Evolutionary conservation across 2,113 vertebrate species (phyloP).

Genomic region (Lampris incognitus): DNA sequence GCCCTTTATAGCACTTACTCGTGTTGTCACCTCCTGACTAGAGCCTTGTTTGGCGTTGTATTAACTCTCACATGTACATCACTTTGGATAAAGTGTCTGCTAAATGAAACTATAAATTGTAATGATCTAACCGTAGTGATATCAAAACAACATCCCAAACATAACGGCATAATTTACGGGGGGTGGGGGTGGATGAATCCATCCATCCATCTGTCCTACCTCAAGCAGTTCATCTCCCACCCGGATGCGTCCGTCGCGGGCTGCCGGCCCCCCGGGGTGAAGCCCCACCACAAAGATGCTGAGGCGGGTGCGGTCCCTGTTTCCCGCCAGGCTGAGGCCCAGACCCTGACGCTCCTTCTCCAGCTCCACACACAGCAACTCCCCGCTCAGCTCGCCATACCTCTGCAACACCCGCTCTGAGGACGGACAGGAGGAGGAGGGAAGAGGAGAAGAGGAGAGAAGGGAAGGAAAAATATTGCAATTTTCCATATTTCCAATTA

Average conservation of each 20-base stretch:
- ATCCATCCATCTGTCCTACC: constrained; percentile 74
- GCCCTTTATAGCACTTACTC: no score
- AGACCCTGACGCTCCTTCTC: constrained; percentile 95
- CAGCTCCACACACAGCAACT: constrained; percentile 92
- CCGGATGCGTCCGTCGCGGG: constrained; percentile 86
- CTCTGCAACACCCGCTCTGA: constrained; percentile 93
- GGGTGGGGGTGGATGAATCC: no score
- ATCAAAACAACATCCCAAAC: no score
- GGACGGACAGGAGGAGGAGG: constrained; percentile 8
- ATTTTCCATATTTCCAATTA: no score
- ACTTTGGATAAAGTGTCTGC: no score
- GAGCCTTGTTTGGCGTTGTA: no score
- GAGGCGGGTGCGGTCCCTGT: constrained; percentile 91
- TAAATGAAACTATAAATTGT: no score
- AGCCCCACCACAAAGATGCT: constrained; percentile 97
- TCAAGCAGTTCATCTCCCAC: constrained; percentile 94
- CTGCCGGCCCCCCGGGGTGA: constrained; percentile 87
- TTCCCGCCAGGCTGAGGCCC: constrained; percentile 95
- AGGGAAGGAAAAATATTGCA: not conserved
- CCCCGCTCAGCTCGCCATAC: constrained; percentile 92
- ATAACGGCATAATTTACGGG: no score
- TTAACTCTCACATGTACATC: no score
- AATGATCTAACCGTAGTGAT: no score
- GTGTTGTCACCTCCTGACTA: no score
- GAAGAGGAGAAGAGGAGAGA: not conserved